Conservation (phyloP, 2,113 vertebrate species). For the Leucopternis melanops region DNA sequence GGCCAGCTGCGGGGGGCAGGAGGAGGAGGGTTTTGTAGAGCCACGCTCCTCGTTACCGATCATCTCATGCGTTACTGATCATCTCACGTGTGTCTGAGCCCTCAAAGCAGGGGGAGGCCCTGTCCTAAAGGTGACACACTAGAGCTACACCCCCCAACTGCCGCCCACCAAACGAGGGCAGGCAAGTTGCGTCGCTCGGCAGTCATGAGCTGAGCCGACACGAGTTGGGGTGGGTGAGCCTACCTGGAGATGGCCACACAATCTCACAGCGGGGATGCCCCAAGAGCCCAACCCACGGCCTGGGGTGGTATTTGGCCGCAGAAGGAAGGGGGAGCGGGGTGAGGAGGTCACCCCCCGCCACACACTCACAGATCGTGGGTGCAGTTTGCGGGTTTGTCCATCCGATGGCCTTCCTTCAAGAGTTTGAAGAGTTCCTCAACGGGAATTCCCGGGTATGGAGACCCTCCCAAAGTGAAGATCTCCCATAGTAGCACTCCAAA, state of each 20-base stretch:
- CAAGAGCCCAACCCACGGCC: background rate
- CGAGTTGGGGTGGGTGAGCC: background rate
- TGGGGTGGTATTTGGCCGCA: background rate
- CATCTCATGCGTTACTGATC: fast-evolving
- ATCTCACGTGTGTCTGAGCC: fast-evolving
- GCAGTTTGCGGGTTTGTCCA: constrained; percentile 98
- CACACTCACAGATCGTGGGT: constrained; percentile 92
- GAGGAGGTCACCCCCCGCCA: background rate
- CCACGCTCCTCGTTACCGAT: background rate
- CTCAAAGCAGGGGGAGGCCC: background rate
- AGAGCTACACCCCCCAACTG: background rate
- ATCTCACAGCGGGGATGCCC: background rate
- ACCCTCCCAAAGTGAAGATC: constrained; percentile 97
- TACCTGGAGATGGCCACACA: background rate
- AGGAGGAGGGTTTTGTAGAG: background rate
- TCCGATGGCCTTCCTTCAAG: constrained; percentile 96
- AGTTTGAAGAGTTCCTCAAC: constrained; percentile 98
- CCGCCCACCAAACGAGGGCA: fast-evolving
- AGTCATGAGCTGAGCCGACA: background rate
- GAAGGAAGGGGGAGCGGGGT: background rate
- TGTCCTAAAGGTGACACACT: background rate
- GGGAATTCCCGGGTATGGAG: constrained; percentile 93
- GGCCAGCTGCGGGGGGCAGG: background rate
- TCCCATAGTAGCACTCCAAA: constrained; percentile 97
- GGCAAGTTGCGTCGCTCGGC: fast-evolving